Conservation (phyloP, 2,888 invertebrate genomes). For the Euclidia mi region DNA sequence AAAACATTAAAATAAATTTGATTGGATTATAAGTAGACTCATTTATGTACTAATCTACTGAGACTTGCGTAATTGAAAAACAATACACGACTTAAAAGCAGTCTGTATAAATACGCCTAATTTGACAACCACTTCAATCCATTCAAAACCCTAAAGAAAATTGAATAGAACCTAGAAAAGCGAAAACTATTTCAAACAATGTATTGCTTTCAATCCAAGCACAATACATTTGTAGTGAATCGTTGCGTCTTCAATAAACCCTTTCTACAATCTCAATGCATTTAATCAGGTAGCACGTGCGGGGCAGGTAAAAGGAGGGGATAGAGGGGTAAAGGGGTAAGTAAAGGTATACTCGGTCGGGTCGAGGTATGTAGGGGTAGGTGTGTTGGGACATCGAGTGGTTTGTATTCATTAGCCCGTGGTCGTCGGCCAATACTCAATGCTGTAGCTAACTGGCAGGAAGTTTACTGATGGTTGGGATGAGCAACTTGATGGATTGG, state of each 20-base stretch:
- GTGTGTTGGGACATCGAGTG: conserved; percentile 55
- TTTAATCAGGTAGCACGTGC: conserved; percentile 36
- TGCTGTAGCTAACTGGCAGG: conserved; percentile 16
- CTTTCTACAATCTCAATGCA: conserved; percentile 37
- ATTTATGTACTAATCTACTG: too few relatives aligned
- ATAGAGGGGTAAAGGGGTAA: background rate
- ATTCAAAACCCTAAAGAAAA: too few relatives aligned
- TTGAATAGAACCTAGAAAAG: too few relatives aligned
- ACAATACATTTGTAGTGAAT: background rate
- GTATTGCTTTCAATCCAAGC: background rate
- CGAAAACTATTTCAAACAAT: background rate
- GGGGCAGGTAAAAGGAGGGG: conserved; percentile 1
- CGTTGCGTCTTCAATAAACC: conserved; percentile 11
- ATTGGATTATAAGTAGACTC: too few relatives aligned
- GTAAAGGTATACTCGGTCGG: conserved; percentile 5
- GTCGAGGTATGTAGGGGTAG: conserved; percentile 4
- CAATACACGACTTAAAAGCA: too few relatives aligned
- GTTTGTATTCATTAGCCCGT: conserved; percentile 68
- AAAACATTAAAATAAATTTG: too few relatives aligned
- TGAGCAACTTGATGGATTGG: conserved; percentile 3
- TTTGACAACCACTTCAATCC: too few relatives aligned
- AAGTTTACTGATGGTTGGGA: conserved; percentile 25
- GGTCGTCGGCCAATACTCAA: conserved; percentile 41
- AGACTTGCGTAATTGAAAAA: too few relatives aligned
- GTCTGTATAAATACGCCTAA: too few relatives aligned